Evolutionary conservation across 2,797 vertebrate genomes (phyloP).

Genomic region (Nasua narica): DNA sequence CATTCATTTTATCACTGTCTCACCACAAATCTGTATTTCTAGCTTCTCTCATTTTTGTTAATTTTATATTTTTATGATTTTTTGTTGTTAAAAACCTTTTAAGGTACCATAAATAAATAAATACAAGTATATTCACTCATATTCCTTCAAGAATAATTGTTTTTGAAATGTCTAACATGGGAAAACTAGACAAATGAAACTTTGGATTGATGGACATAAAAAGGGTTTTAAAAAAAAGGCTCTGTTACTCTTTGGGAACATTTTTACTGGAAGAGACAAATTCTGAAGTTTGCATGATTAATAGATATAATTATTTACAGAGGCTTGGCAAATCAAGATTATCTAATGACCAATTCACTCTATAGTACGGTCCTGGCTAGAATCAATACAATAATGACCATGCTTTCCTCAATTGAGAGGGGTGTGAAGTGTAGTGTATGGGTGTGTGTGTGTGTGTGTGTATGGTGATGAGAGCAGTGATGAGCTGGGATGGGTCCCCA

Average conservation of each 20-base stretch:
- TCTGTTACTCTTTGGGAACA: constrained; percentile 11
- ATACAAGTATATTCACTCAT: constrained; percentile 23
- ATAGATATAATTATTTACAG: constrained; percentile 83
- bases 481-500: background rate
- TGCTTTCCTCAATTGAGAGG: constrained; percentile 13
- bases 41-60: background rate
- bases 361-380: background rate
- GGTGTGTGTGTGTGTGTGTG: background rate
- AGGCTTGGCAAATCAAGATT: constrained; percentile 79
- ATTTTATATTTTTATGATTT: background rate
- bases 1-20: background rate
- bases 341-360: constrained; percentile 77
- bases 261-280: constrained; percentile 63
- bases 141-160: constrained; percentile 54
- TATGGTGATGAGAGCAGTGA: no score
- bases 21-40: background rate
- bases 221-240: background rate
- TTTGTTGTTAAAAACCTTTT: background rate
- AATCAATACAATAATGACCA: constrained; percentile 81
- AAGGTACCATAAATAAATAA: constrained; percentile 41
- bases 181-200: background rate
- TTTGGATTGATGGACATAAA: constrained; percentile 51
- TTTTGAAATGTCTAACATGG: constrained; percentile 56
- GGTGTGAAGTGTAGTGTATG: rapidly evolving
- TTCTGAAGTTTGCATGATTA: constrained; percentile 78